phyloP scores from a whole-genome alignment of 2,888 invertebrate genomes.

The Ceratothoa steindachneri region DNA sequence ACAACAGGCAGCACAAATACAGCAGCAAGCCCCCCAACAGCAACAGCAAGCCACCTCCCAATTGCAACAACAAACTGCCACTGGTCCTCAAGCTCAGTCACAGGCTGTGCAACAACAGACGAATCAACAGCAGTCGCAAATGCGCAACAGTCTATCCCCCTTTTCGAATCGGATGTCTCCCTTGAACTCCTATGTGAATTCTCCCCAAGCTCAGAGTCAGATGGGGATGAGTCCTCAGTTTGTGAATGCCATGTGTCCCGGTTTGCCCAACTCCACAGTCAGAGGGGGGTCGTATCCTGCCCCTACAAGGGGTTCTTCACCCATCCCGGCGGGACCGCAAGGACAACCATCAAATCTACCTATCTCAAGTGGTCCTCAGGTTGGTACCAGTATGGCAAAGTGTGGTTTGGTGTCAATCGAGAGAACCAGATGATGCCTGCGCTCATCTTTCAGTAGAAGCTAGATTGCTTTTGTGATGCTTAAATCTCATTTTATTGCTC shows the following conservation, averaged over 20 bases:
- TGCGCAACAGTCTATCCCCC: slow-evolving; percentile 27
- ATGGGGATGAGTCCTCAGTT: slow-evolving; percentile 24
- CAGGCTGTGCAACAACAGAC: neutral
- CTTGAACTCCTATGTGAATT: slow-evolving; percentile 29
- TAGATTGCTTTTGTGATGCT: no score
- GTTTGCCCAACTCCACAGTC: slow-evolving; percentile 8
- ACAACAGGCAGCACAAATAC: slow-evolving; percentile 14
- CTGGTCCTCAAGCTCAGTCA: neutral
- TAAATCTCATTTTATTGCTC: neutral
- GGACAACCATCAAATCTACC: slow-evolving; percentile 6
- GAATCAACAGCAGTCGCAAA: slow-evolving; percentile 22
- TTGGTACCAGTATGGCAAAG: no score
- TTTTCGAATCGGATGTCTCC: slow-evolving; percentile 44
- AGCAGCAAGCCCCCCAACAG: neutral
- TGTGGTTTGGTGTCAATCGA: no score
- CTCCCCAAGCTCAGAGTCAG: slow-evolving; percentile 26
- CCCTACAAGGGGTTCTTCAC: slow-evolving; percentile 31
- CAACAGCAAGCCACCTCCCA: slow-evolving; percentile 2
- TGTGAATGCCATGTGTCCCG: neutral
- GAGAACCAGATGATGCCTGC: no score
- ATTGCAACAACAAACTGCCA: slow-evolving; percentile 3
- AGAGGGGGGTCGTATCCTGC: slow-evolving; percentile 38
- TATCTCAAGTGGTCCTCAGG: neutral
- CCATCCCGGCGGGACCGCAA: slow-evolving; percentile 37
- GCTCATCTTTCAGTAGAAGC: no score